Base-by-base conservation (phyloP, 2,113 vertebrate genomes). In the Cinclus cinclus region DNA sequence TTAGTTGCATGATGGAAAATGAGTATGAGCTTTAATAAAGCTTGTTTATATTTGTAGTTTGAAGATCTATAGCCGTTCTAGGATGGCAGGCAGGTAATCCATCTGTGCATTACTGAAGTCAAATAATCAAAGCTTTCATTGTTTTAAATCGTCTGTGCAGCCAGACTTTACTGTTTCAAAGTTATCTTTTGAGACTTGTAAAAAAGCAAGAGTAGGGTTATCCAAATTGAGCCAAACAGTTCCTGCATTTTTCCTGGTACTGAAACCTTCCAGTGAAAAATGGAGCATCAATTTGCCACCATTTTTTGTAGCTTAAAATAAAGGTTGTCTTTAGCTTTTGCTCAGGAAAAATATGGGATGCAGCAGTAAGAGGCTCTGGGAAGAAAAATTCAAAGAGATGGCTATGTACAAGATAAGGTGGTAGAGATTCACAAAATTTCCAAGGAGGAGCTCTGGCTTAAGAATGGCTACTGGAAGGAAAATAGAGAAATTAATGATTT, bases 381-480 rank as follows among this genome's bases (percentile, higher is more conserved):
- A 69, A 73, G 10, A 75, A 87, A 49, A 68, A 64, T 30, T 89
- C 81, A 33, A 39, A 80, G 20, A n/a, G 33, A 39, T 28, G 4
- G 1, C 27, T 71, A 8, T 9, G 5, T 53, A 39, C 35, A 21
- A 89, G 20, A 41, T 31, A 70, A 60, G 71, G 22, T 23, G 33
- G 47, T 12, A 56, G 24, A 94, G 41, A 69, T 25, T 68, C 44
- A 73, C 0, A 0, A 31, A 86, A 76, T 7, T 79, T 59, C 0
- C 0, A 58, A 70, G 0, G 0, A 55, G 42, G 2, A 73, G 11
- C 13, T 92, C 42, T 77, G 46, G 18, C 7, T 11, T 58, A 42
- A 46, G 39, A 91, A 31, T 17, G 6, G 62, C 23, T 41, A 60
- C 14, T 8, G 13, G 18, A 70, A 55, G 8, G 19, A 79, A 91